A percentile compares a stretch with the other conserved stretches of the same genome.
Evolutionary conservation across 2,888 invertebrate species (phyloP).

Genomic region (Synanthedon tipuliformis): DNA sequence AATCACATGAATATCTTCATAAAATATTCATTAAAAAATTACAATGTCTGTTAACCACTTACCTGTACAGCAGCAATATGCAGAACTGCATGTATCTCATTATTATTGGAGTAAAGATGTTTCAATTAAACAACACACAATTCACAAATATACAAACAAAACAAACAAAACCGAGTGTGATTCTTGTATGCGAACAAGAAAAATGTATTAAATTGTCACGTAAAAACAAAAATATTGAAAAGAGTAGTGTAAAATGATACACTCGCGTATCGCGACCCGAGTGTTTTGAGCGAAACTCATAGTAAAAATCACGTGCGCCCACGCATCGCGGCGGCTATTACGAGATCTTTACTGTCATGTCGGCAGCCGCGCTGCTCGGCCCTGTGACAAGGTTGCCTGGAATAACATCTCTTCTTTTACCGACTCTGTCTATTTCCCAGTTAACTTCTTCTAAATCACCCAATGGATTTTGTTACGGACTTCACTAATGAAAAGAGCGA

Average conservation of each 20-base stretch:
- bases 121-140: too few species aligned
- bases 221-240: slow-evolving; percentile 3
- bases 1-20: too few species aligned
- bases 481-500: too few species aligned
- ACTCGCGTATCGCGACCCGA: slow-evolving; percentile 30
- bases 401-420: slow-evolving; percentile 11
- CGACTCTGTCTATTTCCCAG: too few species aligned
- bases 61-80: slow-evolving; percentile 51
- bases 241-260: slow-evolving; percentile 48
- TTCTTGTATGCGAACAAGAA: too few species aligned
- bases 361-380: slow-evolving; percentile 17
- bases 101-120: slow-evolving; percentile 2
- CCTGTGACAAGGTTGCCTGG: slow-evolving; percentile 61
- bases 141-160: too few species aligned
- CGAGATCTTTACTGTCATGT: slow-evolving; percentile 47
- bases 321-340: slow-evolving; percentile 52
- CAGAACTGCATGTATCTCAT: slow-evolving; percentile 58
- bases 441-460: too few species aligned
- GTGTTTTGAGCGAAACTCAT: slow-evolving; percentile 53
- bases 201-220: too few species aligned
- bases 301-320: slow-evolving; percentile 54
- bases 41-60: slow-evolving; percentile 7
- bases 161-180: too few species aligned
- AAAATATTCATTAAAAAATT: too few species aligned
- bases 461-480: too few species aligned